Evolutionary conservation across 1,140 invertebrate species (phyloP), one percentile per base, ranked within the genome.

Genomic region (Lysiphlebus fabarum): DNA sequence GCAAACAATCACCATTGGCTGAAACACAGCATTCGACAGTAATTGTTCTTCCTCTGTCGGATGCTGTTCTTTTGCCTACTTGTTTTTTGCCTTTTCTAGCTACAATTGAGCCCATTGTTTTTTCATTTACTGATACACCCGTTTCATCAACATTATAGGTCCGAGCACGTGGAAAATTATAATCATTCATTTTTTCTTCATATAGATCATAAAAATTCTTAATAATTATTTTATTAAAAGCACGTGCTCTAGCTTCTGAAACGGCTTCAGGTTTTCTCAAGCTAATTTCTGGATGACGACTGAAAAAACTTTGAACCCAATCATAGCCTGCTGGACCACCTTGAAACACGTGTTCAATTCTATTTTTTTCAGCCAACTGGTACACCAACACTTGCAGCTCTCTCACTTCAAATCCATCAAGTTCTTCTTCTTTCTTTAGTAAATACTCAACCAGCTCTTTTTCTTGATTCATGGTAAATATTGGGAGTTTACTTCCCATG

Each of bases 11-110:
- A 17, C 66, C 68, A 42, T 42, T 37, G 17, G 69, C 68, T 62
- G 60, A 69, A 33, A 56, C 63, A 50, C 59, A 62, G 53, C 63
- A 57, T 17, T 65, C 56, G 7, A 66, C 62, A 14, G 65, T 70
- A 12, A 62, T 64, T 51, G 68, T 44, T 59, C 62, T 53, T 10
- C 71, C 73, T 44, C 68, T 40, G 63, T 77, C 72, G 7, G 59
- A 58, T 56, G 60, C 60, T 37, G 65, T 58, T 12, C 72, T 45
- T 48, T 62, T 45, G 7, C 66, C 63, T 55, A 71, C 61, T 59
- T 70, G 66, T 50, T 63, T 68, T 63, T 64, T 41, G 67, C 70
- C 61, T 70, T 67, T 7, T 53, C 51, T 41, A 67, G 67, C 14
- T 78, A 42, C 33, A 75, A 64, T 70, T 71, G 75, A 36, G n/a